Evolutionary conservation across 1,140 invertebrate genomes (phyloP), one percentile per base, ranked within the genome.

Genomic region (Eueides isabella): DNA sequence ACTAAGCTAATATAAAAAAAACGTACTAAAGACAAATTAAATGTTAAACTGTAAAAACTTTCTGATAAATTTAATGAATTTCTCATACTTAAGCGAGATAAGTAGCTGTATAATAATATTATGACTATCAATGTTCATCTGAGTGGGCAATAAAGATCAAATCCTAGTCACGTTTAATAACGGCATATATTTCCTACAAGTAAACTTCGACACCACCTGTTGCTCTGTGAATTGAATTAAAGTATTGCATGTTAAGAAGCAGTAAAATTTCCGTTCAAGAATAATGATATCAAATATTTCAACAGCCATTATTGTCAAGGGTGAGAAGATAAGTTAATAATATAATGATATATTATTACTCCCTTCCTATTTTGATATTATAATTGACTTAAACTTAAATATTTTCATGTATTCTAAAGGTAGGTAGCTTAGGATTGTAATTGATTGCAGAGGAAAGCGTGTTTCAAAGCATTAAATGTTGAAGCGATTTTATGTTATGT

Each of bases 321-420:
- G 88, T 92, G 91, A 91, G 90, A 89, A 90, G 90, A 85, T 92
- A 89, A 88, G 84, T 90, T 93, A 93, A 93, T 93, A 91, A 87
- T 90, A 86, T 93, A 92, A 93, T 93, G 90, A 92, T 83, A 81
- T 87, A 92, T 91, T 90, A 88, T 88, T 87, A 80, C 80, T 78
- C 80, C 78, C 79, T 86, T 76, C 61, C 77, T 79, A 82, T 82
- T 85, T 82, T 79, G 70, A 82, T 78, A 79, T 74, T 38, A 38
- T 5, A 74, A 30, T 28, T 70, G 26, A 64, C 41, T 76, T 80
- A 66, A 33, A 63, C 35, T 74, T 38, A 62, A 14, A 33, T 26
- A 65, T 23, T 69, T 62, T 64, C 30, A 65, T 71, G 74, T 23
- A 62, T 71, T 67, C 48, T 75, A 75, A 67, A 33, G 66, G 19